Conservation (phyloP, 2,113 vertebrate genomes). For the Myotis brandtii region DNA sequence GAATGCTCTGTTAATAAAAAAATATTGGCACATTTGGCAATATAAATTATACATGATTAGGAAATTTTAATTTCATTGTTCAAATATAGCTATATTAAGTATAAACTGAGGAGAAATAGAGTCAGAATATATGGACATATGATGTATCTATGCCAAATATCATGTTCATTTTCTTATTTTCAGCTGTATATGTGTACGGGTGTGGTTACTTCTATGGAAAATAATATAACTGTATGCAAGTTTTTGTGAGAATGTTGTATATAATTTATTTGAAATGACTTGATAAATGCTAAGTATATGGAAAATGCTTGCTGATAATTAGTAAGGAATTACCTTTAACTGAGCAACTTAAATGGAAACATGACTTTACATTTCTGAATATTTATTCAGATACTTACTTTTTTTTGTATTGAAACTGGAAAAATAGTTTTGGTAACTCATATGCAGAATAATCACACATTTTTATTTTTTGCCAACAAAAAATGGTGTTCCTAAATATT, state of each 20-base stretch:
- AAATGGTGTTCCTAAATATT: slow-evolving; percentile 8
- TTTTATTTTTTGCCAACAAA: slow-evolving; percentile 56
- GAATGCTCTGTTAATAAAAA: background rate
- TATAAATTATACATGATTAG: background rate
- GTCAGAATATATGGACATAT: background rate
- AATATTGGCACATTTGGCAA: background rate
- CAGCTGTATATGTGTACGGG: background rate
- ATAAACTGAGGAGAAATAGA: background rate
- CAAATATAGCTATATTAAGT: background rate
- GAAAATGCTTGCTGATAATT: slow-evolving; percentile 9
- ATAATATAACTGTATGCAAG: background rate
- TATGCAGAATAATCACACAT: background rate
- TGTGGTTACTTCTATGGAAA: background rate
- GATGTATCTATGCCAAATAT: background rate
- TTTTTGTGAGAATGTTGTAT: background rate
- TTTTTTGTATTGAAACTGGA: background rate
- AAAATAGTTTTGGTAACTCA: background rate
- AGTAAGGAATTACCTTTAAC: background rate
- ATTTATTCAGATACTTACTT: background rate
- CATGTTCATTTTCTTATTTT: background rate
- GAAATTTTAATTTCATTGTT: background rate
- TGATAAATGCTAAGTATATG: background rate
- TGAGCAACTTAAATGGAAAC: slow-evolving; percentile 2
- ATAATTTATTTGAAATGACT: background rate
- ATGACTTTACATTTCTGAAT: background rate